Evolutionary conservation across 2,888 invertebrate species (phyloP).

Genomic region (Eupithecia tripunctaria): DNA sequence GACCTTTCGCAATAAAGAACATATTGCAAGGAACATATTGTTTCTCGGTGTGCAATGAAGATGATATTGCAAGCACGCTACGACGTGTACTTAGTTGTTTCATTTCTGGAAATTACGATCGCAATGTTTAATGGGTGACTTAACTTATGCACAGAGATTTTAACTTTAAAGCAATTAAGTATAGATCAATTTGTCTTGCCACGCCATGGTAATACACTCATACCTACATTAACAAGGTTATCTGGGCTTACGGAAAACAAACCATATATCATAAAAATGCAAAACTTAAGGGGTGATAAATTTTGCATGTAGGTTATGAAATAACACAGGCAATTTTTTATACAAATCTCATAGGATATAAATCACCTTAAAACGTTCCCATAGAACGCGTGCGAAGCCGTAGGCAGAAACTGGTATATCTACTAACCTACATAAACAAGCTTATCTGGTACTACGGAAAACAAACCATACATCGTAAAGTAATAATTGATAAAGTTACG

Average conservation of each 20-base stretch:
- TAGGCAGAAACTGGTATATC: not conserved
- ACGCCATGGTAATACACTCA: not conserved
- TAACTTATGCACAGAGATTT: not conserved
- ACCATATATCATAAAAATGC: no score
- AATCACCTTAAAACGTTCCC: not conserved
- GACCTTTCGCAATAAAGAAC: slow-evolving; percentile 46
- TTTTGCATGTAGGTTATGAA: no score
- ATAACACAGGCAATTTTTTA: no score
- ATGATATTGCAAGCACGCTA: slow-evolving; percentile 51
- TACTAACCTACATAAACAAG: slow-evolving; percentile 1
- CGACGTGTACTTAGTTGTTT: not conserved
- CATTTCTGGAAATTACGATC: not conserved
- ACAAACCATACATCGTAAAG: slow-evolving; percentile 31
- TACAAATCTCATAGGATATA: not conserved
- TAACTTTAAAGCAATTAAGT: not conserved
- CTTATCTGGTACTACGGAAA: slow-evolving; percentile 16
- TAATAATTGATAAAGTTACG: slow-evolving; percentile 38
- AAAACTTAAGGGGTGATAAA: no score
- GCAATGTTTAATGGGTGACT: not conserved
- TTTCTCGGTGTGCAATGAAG: slow-evolving; percentile 37
- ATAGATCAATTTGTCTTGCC: not conserved
- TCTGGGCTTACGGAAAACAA: not conserved
- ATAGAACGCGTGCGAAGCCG: not conserved
- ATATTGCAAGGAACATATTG: slow-evolving; percentile 46
- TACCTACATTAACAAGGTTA: slow-evolving; percentile 21